A percentile compares a stretch with the other conserved stretches of the same genome.
phyloP scores from a whole-genome alignment of 2,888 invertebrate genomes.

The Drosophila dives region DNA sequence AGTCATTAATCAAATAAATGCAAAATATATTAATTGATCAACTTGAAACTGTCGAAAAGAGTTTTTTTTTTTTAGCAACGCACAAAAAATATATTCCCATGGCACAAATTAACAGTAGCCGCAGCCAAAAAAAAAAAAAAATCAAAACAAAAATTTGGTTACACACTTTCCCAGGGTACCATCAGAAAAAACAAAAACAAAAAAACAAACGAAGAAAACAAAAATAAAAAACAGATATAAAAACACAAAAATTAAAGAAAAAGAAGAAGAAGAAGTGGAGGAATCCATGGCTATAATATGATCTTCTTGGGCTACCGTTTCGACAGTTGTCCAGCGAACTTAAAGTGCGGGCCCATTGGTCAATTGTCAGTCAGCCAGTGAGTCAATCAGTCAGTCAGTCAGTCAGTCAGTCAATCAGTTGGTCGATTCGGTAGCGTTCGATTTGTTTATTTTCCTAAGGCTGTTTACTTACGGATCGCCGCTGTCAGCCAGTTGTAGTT shows the following conservation, averaged over 20 bases:
- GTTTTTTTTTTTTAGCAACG: slow-evolving; percentile 27
- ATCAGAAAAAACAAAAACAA: slow-evolving; percentile 39
- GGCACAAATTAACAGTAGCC: slow-evolving; percentile 77
- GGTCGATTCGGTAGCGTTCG: slow-evolving; percentile 40
- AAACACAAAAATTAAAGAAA: background rate
- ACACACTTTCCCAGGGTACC: slow-evolving; percentile 63
- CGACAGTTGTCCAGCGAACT: slow-evolving; percentile 42
- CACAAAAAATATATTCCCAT: slow-evolving; percentile 60
- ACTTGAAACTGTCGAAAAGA: slow-evolving; percentile 35
- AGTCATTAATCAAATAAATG: slow-evolving; percentile 48
- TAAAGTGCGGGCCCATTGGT: slow-evolving; percentile 53
- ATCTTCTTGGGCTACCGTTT: slow-evolving; percentile 52
- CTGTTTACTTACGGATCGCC: slow-evolving; percentile 69
- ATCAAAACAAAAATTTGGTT: slow-evolving; percentile 24
- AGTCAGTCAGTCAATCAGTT: slow-evolving; percentile 17
- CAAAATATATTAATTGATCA: slow-evolving; percentile 25
- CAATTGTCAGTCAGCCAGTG: background rate
- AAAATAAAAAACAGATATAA: background rate
- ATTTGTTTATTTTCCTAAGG: slow-evolving; percentile 75
- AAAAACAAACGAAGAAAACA: background rate
- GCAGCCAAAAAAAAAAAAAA: slow-evolving; percentile 24
- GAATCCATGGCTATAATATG: slow-evolving; percentile 15
- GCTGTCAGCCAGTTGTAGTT: slow-evolving; percentile 57
- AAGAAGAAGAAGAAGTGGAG: background rate
- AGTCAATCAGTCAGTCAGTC: background rate